Base-by-base conservation (phyloP, 92 coral and sea anemone genomes). In the Porites divaricata region DNA sequence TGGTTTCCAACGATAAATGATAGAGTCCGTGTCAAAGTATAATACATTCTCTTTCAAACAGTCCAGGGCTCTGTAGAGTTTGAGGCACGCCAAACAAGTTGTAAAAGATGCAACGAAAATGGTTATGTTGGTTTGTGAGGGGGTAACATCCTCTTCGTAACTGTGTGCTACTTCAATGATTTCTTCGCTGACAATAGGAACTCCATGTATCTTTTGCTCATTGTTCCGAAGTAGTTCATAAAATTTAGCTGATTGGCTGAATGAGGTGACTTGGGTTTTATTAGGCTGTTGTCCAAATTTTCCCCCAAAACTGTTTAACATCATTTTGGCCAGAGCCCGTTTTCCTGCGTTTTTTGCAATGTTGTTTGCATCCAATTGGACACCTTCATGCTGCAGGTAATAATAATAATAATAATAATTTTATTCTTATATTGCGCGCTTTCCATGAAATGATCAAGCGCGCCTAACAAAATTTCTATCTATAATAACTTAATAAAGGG, bases 231-330 rank as follows among this genome's bases (percentile, higher is more conserved):
- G 61, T 2, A 83, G 24, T 0, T 4, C 13, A 1, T 53, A 80
- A 6, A 84, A 19, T 1, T 67, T 56, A 6, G 19, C n/a, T 2
- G 88, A 69, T 2, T 54, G 28, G 2, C 14, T n/a, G n/a, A 76
- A 64, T 8, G 72, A 50, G 3, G 28, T 25, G 9, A 76, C 81
- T 17, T 84, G 83, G 6, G 62, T 9, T 5, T 73, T 73, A 28
- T 83, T n/a, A 13, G 20, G n/a, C 13, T 74, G 75, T 67, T 84
- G 81, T 11, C 63, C 77, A 8, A 41, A 67, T 75, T 56, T 70
- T 0, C 91, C 88, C 87, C 86, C 72, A 35, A 87, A 78, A 2
- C 12, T 1, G 52, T 87, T 87, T 2, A 87, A 61, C 86, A 80
- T 87, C 9, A 80, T 52, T 25, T 87, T 87, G 76, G 90, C 85